Base-by-base conservation (phyloP, 1,140 invertebrate genomes). In the Antheraea pernyi region DNA sequence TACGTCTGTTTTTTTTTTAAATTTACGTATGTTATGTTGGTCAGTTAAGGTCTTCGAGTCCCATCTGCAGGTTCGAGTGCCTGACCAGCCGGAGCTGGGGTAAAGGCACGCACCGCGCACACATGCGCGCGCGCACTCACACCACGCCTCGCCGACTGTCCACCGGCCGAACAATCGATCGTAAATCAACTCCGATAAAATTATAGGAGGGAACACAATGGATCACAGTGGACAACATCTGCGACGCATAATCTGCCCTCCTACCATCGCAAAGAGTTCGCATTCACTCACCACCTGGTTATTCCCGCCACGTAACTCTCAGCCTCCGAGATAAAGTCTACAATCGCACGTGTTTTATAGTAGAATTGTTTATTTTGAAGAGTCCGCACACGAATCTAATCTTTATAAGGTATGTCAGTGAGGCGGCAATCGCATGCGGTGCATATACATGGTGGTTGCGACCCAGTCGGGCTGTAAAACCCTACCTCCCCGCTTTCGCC, bases 121-220 rank as follows among this genome's bases (percentile, higher is more conserved):
- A 88, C 84, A 77, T 83, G 85, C 85, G 84, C 86, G 46, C 80
- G 77, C 88, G 83, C 89, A 83, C 83, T 62, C 85, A 82, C 85
- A 87, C 83, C 72, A 77, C 18, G 75, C 71, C 79, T 78, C 80
- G 74, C 80, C 74, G 68, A 82, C 86, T 89, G 89, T 89, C 87
- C 87, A 81, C 86, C 83, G 81, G 80, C 72, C 84, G 84, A 91
- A 91, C 89, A 91, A 91, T 91, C 86, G 89, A 91, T 91, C 89
- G 87, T 91, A 91, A 91, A 91, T 91, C 89, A 88, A 80, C 85
- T 88, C 86, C 87, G 87, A 91, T 91, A 91, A 91, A 90, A 89
- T 91, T 90, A 88, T 91, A 91, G 88, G 86, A 91, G 88, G 88
- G 82, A 88, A 89, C 88, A 85, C 83, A 91, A 91, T 91, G 87